phyloP scores from a whole-genome alignment of 2,888 invertebrate genomes.

The Xestia sexstrigata region DNA sequence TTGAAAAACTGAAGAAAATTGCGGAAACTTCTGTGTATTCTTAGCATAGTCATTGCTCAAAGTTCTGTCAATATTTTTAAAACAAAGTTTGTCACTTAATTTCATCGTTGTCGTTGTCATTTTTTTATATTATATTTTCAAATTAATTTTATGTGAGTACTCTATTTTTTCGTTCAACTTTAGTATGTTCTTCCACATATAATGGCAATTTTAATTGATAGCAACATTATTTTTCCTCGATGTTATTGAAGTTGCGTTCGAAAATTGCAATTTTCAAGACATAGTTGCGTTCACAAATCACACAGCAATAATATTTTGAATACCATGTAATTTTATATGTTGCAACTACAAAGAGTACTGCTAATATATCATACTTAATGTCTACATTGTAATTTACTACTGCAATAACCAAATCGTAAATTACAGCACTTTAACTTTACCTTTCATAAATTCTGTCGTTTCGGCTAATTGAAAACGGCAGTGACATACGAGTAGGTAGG shows the following conservation, averaged over 20 bases:
- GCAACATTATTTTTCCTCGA: slow-evolving; percentile 42
- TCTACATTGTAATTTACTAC: slow-evolving; percentile 20
- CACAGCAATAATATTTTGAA: slow-evolving; percentile 20
- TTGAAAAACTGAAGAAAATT: not conserved
- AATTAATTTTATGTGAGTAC: not conserved
- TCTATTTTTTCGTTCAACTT: not conserved
- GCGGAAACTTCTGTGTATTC: not conserved
- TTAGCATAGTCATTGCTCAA: no score
- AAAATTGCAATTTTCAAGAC: slow-evolving; percentile 30
- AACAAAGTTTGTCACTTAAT: not conserved
- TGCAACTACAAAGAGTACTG: slow-evolving; percentile 12
- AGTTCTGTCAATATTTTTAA: not conserved
- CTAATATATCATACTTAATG: slow-evolving; percentile 28
- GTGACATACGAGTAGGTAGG: not conserved
- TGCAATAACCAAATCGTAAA: slow-evolving; percentile 5
- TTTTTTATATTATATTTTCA: not conserved
- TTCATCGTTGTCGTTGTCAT: no score
- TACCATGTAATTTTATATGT: slow-evolving; percentile 36
- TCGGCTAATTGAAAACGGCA: not conserved
- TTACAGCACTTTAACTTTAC: not conserved
- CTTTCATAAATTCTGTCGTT: not conserved
- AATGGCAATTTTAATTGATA: slow-evolving; percentile 1
- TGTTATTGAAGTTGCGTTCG: slow-evolving; percentile 53
- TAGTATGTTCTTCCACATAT: not conserved
- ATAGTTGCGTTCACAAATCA: slow-evolving; percentile 47